phyloP scores from a whole-genome alignment of 2,797 vertebrate species.

The Helostoma temminkii region DNA sequence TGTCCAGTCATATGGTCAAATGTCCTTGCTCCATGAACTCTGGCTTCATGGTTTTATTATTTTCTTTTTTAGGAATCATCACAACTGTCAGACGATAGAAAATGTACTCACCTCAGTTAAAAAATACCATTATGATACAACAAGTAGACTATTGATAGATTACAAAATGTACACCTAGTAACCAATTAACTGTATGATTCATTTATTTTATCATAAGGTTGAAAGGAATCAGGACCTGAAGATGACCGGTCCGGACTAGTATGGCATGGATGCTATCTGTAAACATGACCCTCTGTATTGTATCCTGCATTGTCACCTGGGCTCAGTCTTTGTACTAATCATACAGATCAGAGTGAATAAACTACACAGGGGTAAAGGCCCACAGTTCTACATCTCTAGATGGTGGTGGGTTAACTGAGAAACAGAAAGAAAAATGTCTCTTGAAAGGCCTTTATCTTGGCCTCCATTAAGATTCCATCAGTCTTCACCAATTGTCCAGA shows the following conservation, averaged over 20 bases:
- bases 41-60: conserved; percentile 14
- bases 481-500: no score
- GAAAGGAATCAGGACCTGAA: conserved; percentile 42
- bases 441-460: no score
- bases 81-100: conserved; percentile 2
- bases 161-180: not conserved
- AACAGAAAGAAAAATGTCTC: no score
- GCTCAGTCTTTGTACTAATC: conserved; percentile 78
- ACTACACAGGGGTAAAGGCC: conserved; percentile 72
- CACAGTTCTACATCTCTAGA: no score
- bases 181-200: not conserved
- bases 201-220: not conserved
- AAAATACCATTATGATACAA: no score
- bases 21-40: conserved; percentile 39
- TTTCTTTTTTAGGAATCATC: not conserved
- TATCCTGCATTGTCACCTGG: conserved; percentile 73
- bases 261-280: conserved; percentile 70
- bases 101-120: not conserved
- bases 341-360: conserved; percentile 71
- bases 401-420: no score
- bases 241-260: conserved; percentile 38
- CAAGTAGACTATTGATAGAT: not conserved
- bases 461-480: no score
- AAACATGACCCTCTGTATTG: conserved; percentile 76
- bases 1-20: conserved; percentile 36